Percentiles rank a stretch among this genome's conserved stretches.
Conservation (phyloP, 2,888 invertebrate genomes). For the Abscondita cerata region DNA sequence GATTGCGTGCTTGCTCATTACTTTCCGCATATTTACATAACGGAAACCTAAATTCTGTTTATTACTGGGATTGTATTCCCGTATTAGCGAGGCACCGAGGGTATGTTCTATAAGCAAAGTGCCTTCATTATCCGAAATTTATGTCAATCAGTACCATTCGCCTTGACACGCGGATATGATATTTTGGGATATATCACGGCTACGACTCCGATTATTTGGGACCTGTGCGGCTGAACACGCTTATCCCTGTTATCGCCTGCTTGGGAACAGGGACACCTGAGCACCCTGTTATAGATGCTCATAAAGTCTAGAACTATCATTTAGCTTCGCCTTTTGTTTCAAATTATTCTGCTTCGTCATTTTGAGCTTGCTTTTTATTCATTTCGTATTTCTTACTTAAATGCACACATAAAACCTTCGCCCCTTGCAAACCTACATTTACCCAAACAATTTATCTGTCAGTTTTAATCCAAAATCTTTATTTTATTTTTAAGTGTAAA, state of each 20-base stretch:
- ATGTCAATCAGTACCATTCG: conserved; percentile 61
- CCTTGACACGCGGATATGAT: conserved; percentile 59
- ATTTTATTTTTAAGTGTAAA: no score
- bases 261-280: conserved; percentile 58
- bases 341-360: conserved; percentile 38
- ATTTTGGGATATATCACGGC: conserved; percentile 43
- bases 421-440: no score
- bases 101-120: conserved; percentile 46
- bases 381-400: conserved; percentile 12
- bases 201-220: conserved; percentile 55
- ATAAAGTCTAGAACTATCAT: conserved; percentile 44
- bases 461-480: no score
- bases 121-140: conserved; percentile 59
- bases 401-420: background rate
- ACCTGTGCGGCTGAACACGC: conserved; percentile 49
- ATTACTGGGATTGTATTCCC: conserved; percentile 38
- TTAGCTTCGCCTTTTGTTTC: conserved; percentile 40
- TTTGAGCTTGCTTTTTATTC: conserved; percentile 30
- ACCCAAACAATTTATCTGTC: no score
- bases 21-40: conserved; percentile 40
- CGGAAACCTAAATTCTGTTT: conserved; percentile 45
- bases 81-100: conserved; percentile 32
- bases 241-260: conserved; percentile 60
- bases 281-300: conserved; percentile 46
- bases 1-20: conserved; percentile 45